Evolutionary conservation across 2,888 invertebrate species (phyloP).

Genomic region (Myopa testacea): DNA sequence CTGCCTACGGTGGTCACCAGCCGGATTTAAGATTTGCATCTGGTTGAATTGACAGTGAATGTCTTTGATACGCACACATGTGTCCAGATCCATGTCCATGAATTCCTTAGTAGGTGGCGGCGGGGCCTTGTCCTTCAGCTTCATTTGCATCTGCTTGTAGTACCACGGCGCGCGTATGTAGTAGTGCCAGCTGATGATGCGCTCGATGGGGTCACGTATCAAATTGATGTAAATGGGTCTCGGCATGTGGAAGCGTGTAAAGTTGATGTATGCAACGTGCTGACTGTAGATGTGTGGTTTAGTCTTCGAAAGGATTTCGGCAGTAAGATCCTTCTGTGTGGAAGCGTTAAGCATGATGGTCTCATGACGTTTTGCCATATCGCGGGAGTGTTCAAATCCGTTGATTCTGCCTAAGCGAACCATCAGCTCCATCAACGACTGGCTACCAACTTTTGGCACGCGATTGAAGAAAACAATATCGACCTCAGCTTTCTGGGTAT

Average conservation of each 20-base stretch:
- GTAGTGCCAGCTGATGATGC: conserved; percentile 93
- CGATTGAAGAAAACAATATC: conserved; percentile 88
- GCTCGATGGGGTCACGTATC: conserved; percentile 89
- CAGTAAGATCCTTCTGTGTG: conserved; percentile 80
- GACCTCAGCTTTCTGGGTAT: conserved; percentile 65
- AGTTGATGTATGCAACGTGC: conserved; percentile 90
- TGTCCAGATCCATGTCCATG: conserved; percentile 89
- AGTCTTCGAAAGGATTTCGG: conserved; percentile 74
- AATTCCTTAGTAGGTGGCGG: conserved; percentile 69
- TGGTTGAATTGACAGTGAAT: conserved; percentile 83
- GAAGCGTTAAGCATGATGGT: conserved; percentile 81
- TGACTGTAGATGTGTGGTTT: conserved; percentile 87
- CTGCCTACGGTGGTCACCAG: conserved; percentile 87
- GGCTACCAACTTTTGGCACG: conserved; percentile 91
- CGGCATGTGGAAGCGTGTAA: conserved; percentile 81
- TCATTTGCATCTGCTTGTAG: conserved; percentile 71
- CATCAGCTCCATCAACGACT: conserved; percentile 88
- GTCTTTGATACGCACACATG: conserved; percentile 83
- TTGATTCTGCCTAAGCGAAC: conserved; percentile 71
- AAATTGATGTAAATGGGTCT: conserved; percentile 90
- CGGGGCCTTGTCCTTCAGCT: conserved; percentile 73
- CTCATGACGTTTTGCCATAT: conserved; percentile 84
- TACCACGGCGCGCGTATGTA: conserved; percentile 92
- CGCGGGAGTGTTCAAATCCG: conserved; percentile 71
- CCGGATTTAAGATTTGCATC: conserved; percentile 82